Evolutionary conservation across 2,888 invertebrate species (phyloP).

Genomic region (Platycnemis pennipes): DNA sequence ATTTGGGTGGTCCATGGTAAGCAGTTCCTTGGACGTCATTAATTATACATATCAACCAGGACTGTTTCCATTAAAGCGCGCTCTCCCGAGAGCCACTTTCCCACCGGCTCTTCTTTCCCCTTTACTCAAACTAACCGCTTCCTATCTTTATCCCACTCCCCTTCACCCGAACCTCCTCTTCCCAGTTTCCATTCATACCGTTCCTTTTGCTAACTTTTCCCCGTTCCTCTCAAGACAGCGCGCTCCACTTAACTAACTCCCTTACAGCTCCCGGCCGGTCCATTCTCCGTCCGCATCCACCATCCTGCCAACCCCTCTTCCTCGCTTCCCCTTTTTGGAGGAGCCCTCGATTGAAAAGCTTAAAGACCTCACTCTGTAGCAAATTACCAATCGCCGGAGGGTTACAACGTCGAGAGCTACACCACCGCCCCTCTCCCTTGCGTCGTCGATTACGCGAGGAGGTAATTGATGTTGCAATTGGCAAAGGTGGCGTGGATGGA

Average conservation of each 20-base stretch:
- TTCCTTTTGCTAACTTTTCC: not conserved
- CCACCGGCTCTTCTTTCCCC: not conserved
- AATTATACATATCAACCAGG: constrained; percentile 56
- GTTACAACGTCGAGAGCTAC: too few species aligned
- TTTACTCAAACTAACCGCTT: not conserved
- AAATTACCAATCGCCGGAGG: not conserved
- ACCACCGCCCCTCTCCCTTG: not conserved
- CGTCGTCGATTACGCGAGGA: not conserved
- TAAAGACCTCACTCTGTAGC: not conserved
- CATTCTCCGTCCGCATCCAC: not conserved
- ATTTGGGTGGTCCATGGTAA: constrained; percentile 45
- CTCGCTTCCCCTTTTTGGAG: not conserved
- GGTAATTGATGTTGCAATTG: not conserved
- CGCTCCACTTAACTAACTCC: not conserved
- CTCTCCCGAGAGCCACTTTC: not conserved
- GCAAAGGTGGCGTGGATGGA: not conserved
- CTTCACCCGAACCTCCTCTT: not conserved
- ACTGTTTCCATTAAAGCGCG: constrained; percentile 48
- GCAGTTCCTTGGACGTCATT: constrained; percentile 50
- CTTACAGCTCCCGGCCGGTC: not conserved
- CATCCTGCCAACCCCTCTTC: not conserved
- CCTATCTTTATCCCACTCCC: not conserved
- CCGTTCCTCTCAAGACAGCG: not conserved
- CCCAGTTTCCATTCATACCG: not conserved
- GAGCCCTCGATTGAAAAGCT: not conserved